Evolutionary conservation across 2,113 vertebrate species (phyloP), one percentile per base, ranked within the genome.

Genomic region (Cinclus cinclus): DNA sequence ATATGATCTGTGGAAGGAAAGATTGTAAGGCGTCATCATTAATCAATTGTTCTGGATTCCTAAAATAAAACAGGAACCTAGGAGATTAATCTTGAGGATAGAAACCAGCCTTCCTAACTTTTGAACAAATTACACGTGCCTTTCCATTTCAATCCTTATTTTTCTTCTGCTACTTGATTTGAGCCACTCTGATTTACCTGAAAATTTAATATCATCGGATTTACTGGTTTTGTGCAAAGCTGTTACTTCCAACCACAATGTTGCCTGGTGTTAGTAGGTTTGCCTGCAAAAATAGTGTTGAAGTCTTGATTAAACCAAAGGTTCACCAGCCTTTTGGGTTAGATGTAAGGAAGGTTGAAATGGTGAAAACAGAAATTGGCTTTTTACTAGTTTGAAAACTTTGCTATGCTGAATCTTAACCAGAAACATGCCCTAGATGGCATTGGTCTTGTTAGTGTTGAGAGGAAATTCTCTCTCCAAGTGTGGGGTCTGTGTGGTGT

Each of bases 191-290:
- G 41, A 56, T 74, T 64, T 64, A 79, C 47, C 41, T 33, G 41
- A 35, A 42, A 60, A 11, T 53, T 60, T 69, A 31, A 15, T 21
- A 24, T 56, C 0, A 0, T n/a, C 4, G 0, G 4, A 15, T 85
- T 44, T 76, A 12, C 21, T n/a, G 3, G 2, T 13, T 85, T 80
- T 71, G 16, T 2, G 1, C 53, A 60, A 47, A 47, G 21, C 14
- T 76, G 5, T 55, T 37, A 15, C 18, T 85, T 76, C 55, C 28
- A 46, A 59, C 42, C 37, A 18, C n/a, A 16, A 50, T 60, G 30
- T 42, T 87, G 42, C 30, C 35, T 41, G 63, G 2, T 41, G 24
- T 35, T 77, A 31, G 19, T 16, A 77, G 41, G 13, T 52, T 86
- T 73, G 37, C 70, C 76, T 60, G 22, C 22, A 52, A 59, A 59